Base-by-base conservation (phyloP, 2,797 vertebrate species). In the Acestrorhynchus altus region DNA sequence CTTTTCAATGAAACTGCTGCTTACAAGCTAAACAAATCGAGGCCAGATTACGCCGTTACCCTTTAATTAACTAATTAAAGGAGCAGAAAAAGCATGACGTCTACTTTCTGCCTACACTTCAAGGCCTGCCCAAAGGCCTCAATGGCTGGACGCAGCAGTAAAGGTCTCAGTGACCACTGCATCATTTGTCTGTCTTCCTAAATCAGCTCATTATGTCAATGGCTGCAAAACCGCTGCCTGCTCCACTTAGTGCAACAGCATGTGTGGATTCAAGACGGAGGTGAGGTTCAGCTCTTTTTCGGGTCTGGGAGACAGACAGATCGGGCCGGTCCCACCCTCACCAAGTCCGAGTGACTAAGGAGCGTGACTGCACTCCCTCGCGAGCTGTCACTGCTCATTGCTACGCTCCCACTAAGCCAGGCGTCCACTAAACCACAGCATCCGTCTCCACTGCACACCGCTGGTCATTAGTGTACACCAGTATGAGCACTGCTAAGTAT, bases 261-360 rank as follows among this genome's bases (percentile, higher is more conserved):
- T 42, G 31, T 46, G 54, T 59, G 28, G 51, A 24, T 72, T 16
- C 70, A 31, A 59, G 54, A 61, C 31, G 42, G 28, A 56, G 8
- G n/a, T 18, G 13, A 28, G 70, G 24, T 46, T n/a, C 24, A 20
- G 40, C 31, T 26, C 22, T 46, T 47, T 47, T 47, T 31, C 10
- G n/a, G 31, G 52, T 16, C 20, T 44, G 31, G 31, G 20, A 77
- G 26, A 39, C 12, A 39, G 16, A 54, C 40, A 18, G 11, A 42
- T 31, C 20, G 46, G 28, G 12, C 26, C 22, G 57, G 44, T 51
- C 42, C 8, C 51, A 24, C 20, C 15, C n/a, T 9, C 18, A 44
- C 75, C 75, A 63, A 61, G 44, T 61, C 44, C 11, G 20, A 66
- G 56, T 56, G 73, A 66, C 18, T 18, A 60, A 26, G 49, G 24